Conservation (phyloP, 2,113 vertebrate species). For the Panthera leo region DNA sequence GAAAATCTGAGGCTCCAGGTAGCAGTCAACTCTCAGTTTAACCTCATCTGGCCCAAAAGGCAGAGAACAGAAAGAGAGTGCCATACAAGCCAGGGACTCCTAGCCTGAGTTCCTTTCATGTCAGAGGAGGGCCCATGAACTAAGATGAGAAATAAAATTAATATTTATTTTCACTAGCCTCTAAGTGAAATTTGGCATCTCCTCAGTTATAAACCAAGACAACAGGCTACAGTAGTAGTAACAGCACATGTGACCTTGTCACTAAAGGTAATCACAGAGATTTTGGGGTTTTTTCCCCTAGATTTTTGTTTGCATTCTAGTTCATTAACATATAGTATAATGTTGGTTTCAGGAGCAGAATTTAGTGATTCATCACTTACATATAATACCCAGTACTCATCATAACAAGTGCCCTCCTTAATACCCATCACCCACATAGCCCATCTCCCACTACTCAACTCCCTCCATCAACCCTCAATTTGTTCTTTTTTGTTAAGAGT, state of each 20-base stretch:
- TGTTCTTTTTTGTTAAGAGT: too few species aligned
- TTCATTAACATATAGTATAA: too few species aligned
- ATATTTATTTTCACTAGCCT: constrained; percentile 5
- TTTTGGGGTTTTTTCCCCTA: background rate
- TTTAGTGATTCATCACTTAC: too few species aligned
- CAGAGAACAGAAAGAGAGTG: background rate
- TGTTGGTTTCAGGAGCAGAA: too few species aligned
- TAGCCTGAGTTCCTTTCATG: background rate
- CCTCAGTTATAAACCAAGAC: background rate
- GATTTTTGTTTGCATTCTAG: too few species aligned
- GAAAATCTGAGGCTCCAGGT: background rate
- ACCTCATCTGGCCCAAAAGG: background rate
- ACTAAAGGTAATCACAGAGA: background rate
- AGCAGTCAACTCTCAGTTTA: background rate
- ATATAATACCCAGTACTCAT: too few species aligned
- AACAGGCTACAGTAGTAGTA: background rate
- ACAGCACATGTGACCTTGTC: background rate
- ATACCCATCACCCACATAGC: too few species aligned
- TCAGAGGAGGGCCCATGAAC: background rate
- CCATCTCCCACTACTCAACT: too few species aligned
- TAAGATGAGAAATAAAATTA: constrained; percentile 25
- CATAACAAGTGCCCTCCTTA: too few species aligned
- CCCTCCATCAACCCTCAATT: too few species aligned
- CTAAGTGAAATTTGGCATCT: background rate
- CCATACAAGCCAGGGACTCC: background rate